Evolutionary conservation across 2,888 invertebrate species (phyloP), one percentile per base, ranked within the genome.

Genomic region (Tinea trinotella): DNA sequence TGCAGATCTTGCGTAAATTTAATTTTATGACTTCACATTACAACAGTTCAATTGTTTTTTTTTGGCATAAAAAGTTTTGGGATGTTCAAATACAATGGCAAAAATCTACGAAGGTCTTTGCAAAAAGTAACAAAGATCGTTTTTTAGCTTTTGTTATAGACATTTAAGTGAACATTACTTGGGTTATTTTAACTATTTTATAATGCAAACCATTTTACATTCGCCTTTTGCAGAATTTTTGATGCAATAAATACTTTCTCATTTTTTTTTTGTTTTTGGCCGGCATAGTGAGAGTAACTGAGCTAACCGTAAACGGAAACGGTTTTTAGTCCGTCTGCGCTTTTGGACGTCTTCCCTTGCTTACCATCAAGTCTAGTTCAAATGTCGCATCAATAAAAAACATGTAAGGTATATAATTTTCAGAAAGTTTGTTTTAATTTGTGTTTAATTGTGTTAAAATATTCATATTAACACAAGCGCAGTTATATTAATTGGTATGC

Each of bases 1-100:
- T 50, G 50, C 50, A 50, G 50, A 50, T 24, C 18, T 46, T 46
- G 46, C 46, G 46, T 46, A 12, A 19, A 46, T 46, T 17, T 46
- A n/a, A 19, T 19, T 40, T 46, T 46, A 19, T 10, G 46, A 46
- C 46, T 46, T 12, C 10, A 12, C 46, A 19, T 19, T 46, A 46
- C 46, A 46, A 46, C 19, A 46, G 46, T 19, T 7, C 46, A 10
- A 10, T 46, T 46, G 22, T 9, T 50, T 18, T 46, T 17, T 46
- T 49, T 20, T 49, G 49, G 49, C n/a, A 10, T 46, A 20, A n/a
- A 24, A 22, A 50, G 3, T 19, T 46, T 50, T 48, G 4, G 20
- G 20, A 15, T 48, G 19, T 10, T 18, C n/a, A 19, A 24, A 12
- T 12, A 50, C 50, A 50, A 50, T 24, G 50, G 10, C 50, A 24